Percentiles rank a stretch among this genome's conserved stretches.
Conservation (phyloP, 2,113 vertebrate genomes). For the Cardinalis cardinalis region DNA sequence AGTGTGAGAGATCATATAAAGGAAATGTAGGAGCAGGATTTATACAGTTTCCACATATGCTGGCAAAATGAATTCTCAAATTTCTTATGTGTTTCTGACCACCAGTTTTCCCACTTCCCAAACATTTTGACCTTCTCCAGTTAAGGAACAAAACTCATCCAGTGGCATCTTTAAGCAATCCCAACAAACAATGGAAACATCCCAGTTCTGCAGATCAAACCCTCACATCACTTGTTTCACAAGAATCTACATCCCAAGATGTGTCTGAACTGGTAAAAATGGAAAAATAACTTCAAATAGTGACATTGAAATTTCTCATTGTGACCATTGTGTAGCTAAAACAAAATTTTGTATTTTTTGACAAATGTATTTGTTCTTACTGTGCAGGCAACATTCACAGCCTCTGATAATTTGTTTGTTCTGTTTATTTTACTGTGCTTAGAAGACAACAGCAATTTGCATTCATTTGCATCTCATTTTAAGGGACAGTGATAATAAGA, state of each 20-base stretch:
- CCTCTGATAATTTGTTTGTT: background rate
- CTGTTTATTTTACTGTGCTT: background rate
- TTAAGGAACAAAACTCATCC: background rate
- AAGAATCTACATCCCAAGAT: background rate
- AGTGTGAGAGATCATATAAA: background rate
- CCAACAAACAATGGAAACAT: background rate
- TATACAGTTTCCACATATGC: background rate
- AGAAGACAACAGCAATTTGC: background rate
- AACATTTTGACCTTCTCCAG: fast-evolving
- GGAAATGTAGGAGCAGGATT: background rate
- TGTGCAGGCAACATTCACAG: background rate
- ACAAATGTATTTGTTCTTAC: background rate
- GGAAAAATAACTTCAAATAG: background rate
- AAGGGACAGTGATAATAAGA: background rate
- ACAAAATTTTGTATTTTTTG: background rate
- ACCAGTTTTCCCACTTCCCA: background rate
- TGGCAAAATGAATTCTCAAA: background rate
- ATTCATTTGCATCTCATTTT: background rate
- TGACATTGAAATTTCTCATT: background rate
- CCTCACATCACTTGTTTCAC: background rate
- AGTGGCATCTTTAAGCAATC: background rate
- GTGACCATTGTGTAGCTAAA: background rate
- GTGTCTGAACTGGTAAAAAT: background rate
- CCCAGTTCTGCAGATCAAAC: background rate
- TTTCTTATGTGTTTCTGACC: background rate